phyloP scores from a whole-genome alignment of 1,140 invertebrate genomes.

The Sinella curviseta region DNA sequence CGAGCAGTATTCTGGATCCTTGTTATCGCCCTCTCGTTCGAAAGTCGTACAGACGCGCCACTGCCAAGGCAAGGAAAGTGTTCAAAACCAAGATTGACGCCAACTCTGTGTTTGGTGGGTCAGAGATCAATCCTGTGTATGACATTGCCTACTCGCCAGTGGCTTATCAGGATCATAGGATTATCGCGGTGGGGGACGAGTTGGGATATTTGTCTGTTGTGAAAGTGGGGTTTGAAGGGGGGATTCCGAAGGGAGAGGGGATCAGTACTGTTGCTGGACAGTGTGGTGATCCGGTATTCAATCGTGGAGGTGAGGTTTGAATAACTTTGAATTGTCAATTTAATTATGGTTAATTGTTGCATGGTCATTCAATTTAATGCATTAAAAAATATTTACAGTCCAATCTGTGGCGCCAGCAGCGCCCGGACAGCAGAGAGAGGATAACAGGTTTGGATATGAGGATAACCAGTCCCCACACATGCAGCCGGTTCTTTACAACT shows the following conservation, averaged over 20 bases:
- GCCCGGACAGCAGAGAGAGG: background rate
- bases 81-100: background rate
- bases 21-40: background rate
- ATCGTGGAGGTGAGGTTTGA: background rate
- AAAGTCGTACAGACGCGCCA: background rate
- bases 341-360: background rate
- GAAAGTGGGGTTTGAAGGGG: background rate
- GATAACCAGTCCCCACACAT: background rate
- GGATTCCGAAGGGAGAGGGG: background rate
- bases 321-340: background rate
- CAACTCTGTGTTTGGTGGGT: background rate
- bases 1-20: background rate
- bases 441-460: background rate
- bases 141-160: background rate
- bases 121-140: background rate
- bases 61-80: background rate
- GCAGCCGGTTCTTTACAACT: background rate
- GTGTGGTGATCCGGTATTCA: background rate
- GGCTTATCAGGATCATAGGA: background rate
- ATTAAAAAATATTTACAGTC: background rate
- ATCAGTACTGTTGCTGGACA: background rate
- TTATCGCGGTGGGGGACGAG: background rate
- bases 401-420: too few species aligned
- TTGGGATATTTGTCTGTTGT: background rate
- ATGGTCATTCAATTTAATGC: background rate